Base-by-base conservation (phyloP, 2,797 vertebrate species). In the Momotus momota region DNA sequence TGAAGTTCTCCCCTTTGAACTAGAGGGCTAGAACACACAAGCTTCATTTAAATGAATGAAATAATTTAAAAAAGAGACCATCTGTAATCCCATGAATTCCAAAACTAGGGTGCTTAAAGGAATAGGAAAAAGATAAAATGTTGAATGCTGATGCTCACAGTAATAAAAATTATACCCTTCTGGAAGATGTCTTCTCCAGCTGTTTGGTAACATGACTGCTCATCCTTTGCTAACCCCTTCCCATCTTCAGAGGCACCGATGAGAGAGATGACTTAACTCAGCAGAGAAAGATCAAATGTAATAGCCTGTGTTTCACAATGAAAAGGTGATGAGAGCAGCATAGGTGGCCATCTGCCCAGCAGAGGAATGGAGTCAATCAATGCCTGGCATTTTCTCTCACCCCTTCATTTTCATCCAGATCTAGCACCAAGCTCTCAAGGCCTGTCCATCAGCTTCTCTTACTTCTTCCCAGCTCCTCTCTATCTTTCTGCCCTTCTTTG, bases 291-390 rank as follows among this genome's bases (percentile, higher is more conserved):
- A 93, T 83, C 85, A 93, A 79, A 72, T 71, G 20, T 29, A 93
- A 43, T 27, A 81, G 81, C 33, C 80, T 51, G 62, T 45, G 31
- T 27, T 79, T 88, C 85, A 35, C 91, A 94, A 95, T 90, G 80
- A 95, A 75, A 69, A 92, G 75, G 66, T 86, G 96, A 91, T 12
- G 66, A 94, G 77, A 90, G 66, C 87, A 94, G 89, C 40, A 62
- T 6, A 88, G 51, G 91, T 94, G 89, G 94, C 89, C 70, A 88
- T 21, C 77, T 91, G 93, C 89, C 89, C 89, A 88, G 61, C 62
- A 75, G 27, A 94, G 66, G 65, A 93, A 91, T 1, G 7, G 73
- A 94, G 71, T 87, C 77, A 90, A 27, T 78, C 93, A 92, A 3
- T 90, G 89, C 77, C 79, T 88, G 62, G 62, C 48, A 86, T 92